phyloP scores from a whole-genome alignment of 2,113 vertebrate species.

The Camelus bactrianus region DNA sequence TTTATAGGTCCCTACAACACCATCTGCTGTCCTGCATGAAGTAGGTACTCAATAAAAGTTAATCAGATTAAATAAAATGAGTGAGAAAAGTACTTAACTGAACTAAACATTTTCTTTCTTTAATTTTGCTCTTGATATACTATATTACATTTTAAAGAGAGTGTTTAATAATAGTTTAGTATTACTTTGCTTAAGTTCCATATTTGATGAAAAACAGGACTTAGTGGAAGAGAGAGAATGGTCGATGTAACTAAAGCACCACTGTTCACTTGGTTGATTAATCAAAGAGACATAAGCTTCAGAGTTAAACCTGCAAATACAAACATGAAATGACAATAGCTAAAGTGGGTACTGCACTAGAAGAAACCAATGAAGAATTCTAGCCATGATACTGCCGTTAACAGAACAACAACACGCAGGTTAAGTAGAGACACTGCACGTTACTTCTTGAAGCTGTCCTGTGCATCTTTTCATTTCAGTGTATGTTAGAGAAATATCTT shows the following conservation, averaged over 20 bases:
- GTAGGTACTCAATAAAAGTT: neutral
- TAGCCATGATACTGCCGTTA: neutral
- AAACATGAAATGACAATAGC: slow-evolving; percentile 7
- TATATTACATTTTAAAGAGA: neutral
- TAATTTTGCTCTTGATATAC: neutral
- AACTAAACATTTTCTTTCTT: neutral
- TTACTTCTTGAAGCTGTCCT: slow-evolving; percentile 3
- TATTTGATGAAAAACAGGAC: slow-evolving; percentile 29
- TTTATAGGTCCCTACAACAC: neutral
- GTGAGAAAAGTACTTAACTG: neutral
- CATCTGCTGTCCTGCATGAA: neutral
- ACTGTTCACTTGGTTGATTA: slow-evolving; percentile 2
- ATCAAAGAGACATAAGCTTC: slow-evolving; percentile 19
- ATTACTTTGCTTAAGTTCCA: neutral
- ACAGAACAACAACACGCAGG: neutral
- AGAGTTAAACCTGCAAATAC: neutral
- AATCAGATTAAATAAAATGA: slow-evolving; percentile 18
- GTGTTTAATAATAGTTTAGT: neutral
- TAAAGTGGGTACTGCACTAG: neutral
- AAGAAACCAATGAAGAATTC: neutral
- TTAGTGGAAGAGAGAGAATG: neutral
- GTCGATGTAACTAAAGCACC: neutral
- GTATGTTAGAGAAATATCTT: neutral
- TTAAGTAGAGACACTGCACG: neutral
- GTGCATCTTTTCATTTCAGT: neutral